A percentile compares a stretch with the other conserved stretches of the same genome.
phyloP scores from a whole-genome alignment of 1,140 invertebrate species.

The Hirudo medicinalis region DNA sequence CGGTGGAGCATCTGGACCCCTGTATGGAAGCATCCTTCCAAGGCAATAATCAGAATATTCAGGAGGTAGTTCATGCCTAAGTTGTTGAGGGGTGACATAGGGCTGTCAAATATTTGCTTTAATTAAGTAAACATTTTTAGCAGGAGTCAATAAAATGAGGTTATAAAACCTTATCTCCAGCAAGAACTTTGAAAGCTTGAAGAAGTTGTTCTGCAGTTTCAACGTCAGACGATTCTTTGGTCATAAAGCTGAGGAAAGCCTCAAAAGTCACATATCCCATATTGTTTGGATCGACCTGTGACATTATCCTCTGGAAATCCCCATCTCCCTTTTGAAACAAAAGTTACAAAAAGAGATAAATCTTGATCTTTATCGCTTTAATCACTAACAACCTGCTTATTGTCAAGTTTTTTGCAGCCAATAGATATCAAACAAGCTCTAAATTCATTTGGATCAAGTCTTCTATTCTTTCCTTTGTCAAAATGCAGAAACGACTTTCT shows the following conservation, averaged over 20 bases:
- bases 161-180: slow-evolving; percentile 78
- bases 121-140: background rate
- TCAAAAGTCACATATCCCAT: slow-evolving; percentile 94
- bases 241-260: slow-evolving; percentile 99
- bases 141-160: background rate
- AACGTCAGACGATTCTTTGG: slow-evolving; percentile 86
- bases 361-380: background rate
- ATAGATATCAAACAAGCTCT: slow-evolving; percentile 93
- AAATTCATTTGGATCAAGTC: slow-evolving; percentile 89
- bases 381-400: slow-evolving; percentile 22
- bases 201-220: slow-evolving; percentile 71
- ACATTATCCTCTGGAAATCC: slow-evolving; percentile 49
- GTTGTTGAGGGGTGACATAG: slow-evolving; percentile 89
- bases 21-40: slow-evolving; percentile 89
- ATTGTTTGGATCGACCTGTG: slow-evolving; percentile 90
- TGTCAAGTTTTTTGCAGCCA: slow-evolving; percentile 48
- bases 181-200: slow-evolving; percentile 97
- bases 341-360: background rate
- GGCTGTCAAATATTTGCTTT: slow-evolving; percentile 50
- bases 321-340: slow-evolving; percentile 11
- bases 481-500: slow-evolving; percentile 97
- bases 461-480: slow-evolving; percentile 89
- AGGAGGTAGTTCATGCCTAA: slow-evolving; percentile 87
- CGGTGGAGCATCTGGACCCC: slow-evolving; percentile 50
- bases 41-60: slow-evolving; percentile 99